A percentile compares a stretch with the other conserved stretches of the same genome.
These are phyloP conservation scores for Lagocephalus sceleratus DNA, from an alignment of 2,797 vertebrate genomes.

Conservation along the genomic window DNA sequence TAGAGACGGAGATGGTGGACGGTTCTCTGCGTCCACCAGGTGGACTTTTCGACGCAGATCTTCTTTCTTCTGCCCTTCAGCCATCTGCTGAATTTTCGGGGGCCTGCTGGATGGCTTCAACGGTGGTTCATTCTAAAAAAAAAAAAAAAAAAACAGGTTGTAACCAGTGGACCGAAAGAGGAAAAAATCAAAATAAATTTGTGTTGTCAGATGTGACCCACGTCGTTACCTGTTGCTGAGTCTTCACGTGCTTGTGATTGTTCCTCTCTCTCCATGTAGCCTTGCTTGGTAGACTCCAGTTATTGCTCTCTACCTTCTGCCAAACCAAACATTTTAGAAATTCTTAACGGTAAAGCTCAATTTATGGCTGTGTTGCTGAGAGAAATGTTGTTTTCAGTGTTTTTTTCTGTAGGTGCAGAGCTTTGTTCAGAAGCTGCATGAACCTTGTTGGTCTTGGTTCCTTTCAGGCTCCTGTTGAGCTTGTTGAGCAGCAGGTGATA, in stretches of 20 bases:
- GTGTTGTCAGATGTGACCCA: background rate
- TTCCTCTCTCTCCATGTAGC: constrained; percentile 79
- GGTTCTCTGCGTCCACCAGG: constrained; percentile 48
- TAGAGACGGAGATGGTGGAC: constrained; percentile 46
- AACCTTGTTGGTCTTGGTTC: constrained; percentile 73
- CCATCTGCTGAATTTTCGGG: constrained; percentile 43
- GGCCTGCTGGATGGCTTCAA: constrained; percentile 50
- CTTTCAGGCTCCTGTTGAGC: constrained; percentile 74
- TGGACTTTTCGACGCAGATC: constrained; percentile 49
- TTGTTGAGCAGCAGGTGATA: constrained; percentile 83
- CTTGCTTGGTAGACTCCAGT: constrained; percentile 82
- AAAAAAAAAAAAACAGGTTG: background rate
- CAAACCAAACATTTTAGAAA: constrained; percentile 18
- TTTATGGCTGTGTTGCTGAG: no score
- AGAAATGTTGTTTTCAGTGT: no score
- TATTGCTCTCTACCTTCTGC: constrained; percentile 67
- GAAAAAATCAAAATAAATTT: background rate
- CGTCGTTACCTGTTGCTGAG: constrained; percentile 80
- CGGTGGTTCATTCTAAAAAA: constrained; percentile 62
- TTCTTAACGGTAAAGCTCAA: no score
- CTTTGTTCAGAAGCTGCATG: constrained; percentile 7
- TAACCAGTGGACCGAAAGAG: background rate
- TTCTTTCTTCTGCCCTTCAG: constrained; percentile 59
- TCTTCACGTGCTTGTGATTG: constrained; percentile 72
- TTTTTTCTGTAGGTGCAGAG: background rate